Evolutionary conservation across 2,113 vertebrate species (phyloP).

Genomic region (Pelodiscus sinensis): DNA sequence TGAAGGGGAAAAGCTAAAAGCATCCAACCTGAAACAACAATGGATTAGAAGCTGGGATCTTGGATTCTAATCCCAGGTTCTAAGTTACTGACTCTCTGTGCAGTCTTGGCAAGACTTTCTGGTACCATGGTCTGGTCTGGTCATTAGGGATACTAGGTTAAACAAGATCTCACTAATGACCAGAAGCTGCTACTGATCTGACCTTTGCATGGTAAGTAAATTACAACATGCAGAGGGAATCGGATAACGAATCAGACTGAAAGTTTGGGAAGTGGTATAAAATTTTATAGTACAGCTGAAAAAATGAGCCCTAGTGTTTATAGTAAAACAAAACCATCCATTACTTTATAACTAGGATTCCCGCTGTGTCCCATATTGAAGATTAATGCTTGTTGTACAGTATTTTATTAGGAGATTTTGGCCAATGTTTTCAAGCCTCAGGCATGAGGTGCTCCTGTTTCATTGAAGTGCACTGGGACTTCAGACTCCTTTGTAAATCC

Average conservation of each 20-base stretch:
- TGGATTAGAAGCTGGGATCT: neutral
- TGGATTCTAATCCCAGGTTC: accelerated
- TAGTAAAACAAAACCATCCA: neutral
- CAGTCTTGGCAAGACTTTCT: accelerated
- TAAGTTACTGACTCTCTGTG: neutral
- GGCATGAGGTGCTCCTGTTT: neutral
- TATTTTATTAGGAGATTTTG: accelerated
- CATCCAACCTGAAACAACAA: neutral
- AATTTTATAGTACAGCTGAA: neutral
- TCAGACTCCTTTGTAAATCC: neutral
- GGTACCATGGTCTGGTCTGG: neutral
- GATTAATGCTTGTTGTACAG: neutral
- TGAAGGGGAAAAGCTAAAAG: neutral
- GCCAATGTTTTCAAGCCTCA: neutral
- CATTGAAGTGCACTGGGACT: neutral
- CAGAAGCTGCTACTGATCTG: neutral
- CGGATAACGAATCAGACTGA: neutral
- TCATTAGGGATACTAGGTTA: neutral
- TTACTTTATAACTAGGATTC: neutral
- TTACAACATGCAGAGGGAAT: neutral
- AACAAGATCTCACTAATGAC: neutral
- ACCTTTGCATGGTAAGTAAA: slow-evolving; percentile 29
- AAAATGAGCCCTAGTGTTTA: neutral
- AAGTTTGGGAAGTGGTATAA: neutral
- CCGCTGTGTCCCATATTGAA: neutral